phyloP scores from a whole-genome alignment of 2,888 invertebrate species.

The Neria commutata region DNA sequence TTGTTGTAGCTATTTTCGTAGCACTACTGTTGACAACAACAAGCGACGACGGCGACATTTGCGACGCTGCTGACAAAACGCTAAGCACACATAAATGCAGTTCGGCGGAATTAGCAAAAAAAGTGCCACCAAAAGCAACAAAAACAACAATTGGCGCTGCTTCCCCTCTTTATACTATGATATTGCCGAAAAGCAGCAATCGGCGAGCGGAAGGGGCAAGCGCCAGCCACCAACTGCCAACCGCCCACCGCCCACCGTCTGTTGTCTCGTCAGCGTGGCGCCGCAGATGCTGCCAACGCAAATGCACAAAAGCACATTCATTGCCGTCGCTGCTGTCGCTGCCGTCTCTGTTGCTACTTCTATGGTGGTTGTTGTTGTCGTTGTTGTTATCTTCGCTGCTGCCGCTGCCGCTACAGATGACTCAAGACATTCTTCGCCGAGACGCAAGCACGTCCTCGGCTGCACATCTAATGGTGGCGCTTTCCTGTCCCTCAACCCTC shows the following conservation, averaged over 20 bases:
- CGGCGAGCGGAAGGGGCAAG: background rate
- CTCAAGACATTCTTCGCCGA: background rate
- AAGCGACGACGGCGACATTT: slow-evolving; percentile 38
- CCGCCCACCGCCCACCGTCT: slow-evolving; percentile 33
- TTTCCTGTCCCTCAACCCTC: background rate
- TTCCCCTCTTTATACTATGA: background rate
- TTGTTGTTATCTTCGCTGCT: slow-evolving; percentile 27
- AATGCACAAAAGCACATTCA: background rate
- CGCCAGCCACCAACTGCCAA: background rate
- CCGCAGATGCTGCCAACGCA: slow-evolving; percentile 35
- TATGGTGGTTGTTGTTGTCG: background rate
- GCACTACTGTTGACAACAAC: slow-evolving; percentile 52
- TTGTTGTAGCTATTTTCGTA: slow-evolving; percentile 51
- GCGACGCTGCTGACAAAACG: slow-evolving; percentile 8
- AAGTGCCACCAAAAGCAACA: slow-evolving; percentile 1
- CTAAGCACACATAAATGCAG: too few relatives aligned
- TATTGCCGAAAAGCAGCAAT: background rate
- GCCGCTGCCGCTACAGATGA: slow-evolving; percentile 3
- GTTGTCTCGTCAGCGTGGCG: slow-evolving; percentile 38
- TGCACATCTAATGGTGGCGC: slow-evolving; percentile 13
- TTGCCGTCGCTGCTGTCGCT: background rate
- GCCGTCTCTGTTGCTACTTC: slow-evolving; percentile 1
- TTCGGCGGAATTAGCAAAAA: background rate
- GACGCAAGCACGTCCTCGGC: slow-evolving; percentile 8
- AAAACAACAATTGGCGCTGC: slow-evolving; percentile 5